Base-by-base conservation (phyloP, 2,797 vertebrate species). In the Leptoclinus maculatus region DNA sequence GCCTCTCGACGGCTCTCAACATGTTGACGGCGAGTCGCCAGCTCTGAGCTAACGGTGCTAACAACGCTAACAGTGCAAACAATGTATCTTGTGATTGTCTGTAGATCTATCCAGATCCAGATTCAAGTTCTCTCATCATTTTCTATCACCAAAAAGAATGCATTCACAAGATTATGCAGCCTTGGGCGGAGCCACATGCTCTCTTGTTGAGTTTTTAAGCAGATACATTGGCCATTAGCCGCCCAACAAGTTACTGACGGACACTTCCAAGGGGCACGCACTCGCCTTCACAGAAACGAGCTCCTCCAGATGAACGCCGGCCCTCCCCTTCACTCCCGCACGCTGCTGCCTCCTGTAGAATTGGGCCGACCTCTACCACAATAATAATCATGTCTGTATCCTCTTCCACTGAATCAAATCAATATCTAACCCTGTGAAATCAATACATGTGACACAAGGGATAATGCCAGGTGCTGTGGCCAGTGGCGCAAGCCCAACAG, bases 401-500 rank as follows among this genome's bases (percentile, higher is more conserved):
- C 53, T 38, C 56, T 21, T 51, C 25, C 7, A 21, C 60, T 66
- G 56, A 72, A 10, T 67, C 43, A 21, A 66, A 29, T 80, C 69
- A 36, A 66, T 84, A 41, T 38, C 21, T 25, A 8, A 41, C 53
- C 1, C 0, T 41, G 41, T 66, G 47, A 54, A 57, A 82, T 85
- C 79, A 7, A 76, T 84, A 17, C 10, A 38, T n/a, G 34, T 60
- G 27, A n/a, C 38, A 49, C 49, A 38, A 13, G 14, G n/a, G 2
- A 58, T 29, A 11, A 63, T 49, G 54, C 51, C 56, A 58, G 51
- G 32, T 49, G 53, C 66, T 34, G 12, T 51, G 34, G 27, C 19
- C 45, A 51, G n/a, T 25, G 23, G 27, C 43, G 25, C 2, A 8
- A 72, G 13, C 65, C 63, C 78, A 77, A 36, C 39, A 58, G 57